A percentile compares a stretch with the other conserved stretches of the same genome.
Conservation (phyloP, 1,140 invertebrate genomes). For the Caenorhabditis briggsae region DNA sequence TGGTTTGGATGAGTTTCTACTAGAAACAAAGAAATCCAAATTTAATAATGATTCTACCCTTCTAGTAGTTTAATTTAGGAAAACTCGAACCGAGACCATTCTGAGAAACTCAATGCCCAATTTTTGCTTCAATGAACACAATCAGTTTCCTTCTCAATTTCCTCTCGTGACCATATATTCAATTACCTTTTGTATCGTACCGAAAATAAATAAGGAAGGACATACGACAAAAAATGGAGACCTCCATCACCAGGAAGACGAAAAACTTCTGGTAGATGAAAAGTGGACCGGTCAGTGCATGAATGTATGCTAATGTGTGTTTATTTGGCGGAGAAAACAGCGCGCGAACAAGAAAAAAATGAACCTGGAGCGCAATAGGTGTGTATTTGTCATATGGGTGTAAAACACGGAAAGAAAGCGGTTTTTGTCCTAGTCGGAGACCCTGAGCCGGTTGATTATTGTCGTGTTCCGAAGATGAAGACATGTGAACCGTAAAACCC, state of each 20-base stretch:
- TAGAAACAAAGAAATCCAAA: no score
- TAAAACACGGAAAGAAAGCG: slow-evolving; percentile 52
- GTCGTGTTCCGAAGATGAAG: slow-evolving; percentile 26
- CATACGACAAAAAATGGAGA: neutral
- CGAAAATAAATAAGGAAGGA: neutral
- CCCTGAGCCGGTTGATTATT: slow-evolving; percentile 11
- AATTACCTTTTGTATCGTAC: neutral
- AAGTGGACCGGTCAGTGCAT: slow-evolving; percentile 44
- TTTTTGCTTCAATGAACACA: neutral
- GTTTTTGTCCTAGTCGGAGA: neutral
- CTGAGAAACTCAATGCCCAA: neutral
- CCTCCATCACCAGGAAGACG: neutral
- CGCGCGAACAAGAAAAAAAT: neutral
- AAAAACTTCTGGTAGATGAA: slow-evolving; percentile 1
- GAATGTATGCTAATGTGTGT: slow-evolving; percentile 50
- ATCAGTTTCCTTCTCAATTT: slow-evolving; percentile 1
- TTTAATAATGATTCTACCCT: no score
- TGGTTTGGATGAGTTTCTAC: no score
- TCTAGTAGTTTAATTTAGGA: no score
- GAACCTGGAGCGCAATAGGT: slow-evolving; percentile 1
- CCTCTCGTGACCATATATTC: slow-evolving; percentile 19
- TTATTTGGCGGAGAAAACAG: slow-evolving; percentile 41
- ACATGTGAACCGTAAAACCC: neutral
- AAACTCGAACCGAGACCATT: no score
- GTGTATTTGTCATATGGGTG: slow-evolving; percentile 52